phyloP scores from a whole-genome alignment of 2,888 invertebrate species.

The Sinohyriopsis cumingii region DNA sequence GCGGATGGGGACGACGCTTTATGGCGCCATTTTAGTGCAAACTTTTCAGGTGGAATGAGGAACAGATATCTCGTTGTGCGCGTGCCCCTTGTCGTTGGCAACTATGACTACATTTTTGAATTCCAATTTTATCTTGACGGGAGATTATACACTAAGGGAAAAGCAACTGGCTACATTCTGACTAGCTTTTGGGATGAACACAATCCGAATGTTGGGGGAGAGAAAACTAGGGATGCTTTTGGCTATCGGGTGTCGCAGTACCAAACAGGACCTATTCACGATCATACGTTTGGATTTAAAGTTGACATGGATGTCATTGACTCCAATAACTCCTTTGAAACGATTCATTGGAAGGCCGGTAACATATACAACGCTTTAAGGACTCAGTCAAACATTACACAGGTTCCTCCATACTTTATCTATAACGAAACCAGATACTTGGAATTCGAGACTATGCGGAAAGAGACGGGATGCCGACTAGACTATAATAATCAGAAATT shows the following conservation, averaged over 20 bases:
- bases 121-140: slow-evolving; percentile 43
- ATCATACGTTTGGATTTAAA: slow-evolving; percentile 18
- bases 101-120: slow-evolving; percentile 48
- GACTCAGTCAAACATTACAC: not conserved
- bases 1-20: slow-evolving; percentile 39
- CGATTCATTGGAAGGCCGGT: slow-evolving; percentile 19
- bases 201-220: slow-evolving; percentile 31
- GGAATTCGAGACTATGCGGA: slow-evolving; percentile 10
- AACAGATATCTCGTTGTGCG: slow-evolving; percentile 37
- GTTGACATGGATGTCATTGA: slow-evolving; percentile 20
- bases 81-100: slow-evolving; percentile 34
- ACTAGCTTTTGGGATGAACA: slow-evolving; percentile 39
- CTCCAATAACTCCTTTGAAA: slow-evolving; percentile 8
- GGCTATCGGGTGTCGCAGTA: slow-evolving; percentile 25
- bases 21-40: slow-evolving; percentile 35
- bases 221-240: slow-evolving; percentile 35
- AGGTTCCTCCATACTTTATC: slow-evolving; percentile 7
- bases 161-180: slow-evolving; percentile 39
- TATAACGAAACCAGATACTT: slow-evolving; percentile 14
- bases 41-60: slow-evolving; percentile 37
- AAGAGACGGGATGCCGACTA: slow-evolving; percentile 9
- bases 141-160: slow-evolving; percentile 28
- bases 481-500: slow-evolving; percentile 6
- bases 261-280: slow-evolving; percentile 11
- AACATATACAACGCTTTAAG: slow-evolving; percentile 3